Conservation (phyloP, 2,113 vertebrate genomes). For the Nothocercus julius region DNA sequence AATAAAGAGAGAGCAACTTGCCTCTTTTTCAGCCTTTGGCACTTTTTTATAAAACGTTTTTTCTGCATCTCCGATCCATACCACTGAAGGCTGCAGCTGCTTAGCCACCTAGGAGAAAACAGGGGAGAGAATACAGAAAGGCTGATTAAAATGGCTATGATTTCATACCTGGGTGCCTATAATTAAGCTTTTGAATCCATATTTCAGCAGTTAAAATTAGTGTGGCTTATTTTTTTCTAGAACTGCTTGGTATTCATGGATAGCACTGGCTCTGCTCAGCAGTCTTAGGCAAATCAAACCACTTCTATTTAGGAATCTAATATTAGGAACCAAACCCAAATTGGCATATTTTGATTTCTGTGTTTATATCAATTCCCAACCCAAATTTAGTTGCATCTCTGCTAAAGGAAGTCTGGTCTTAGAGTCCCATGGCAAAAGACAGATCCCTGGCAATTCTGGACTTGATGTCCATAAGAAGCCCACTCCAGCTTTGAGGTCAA, state of each 20-base stretch:
- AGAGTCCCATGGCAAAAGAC: neutral
- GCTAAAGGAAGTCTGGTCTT: neutral
- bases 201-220: neutral
- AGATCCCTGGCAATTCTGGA: neutral
- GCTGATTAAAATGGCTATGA: neutral
- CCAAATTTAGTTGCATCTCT: neutral
- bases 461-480: neutral
- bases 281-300: neutral
- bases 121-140: neutral
- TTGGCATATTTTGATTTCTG: neutral
- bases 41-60: constrained; percentile 83
- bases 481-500: neutral
- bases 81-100: constrained; percentile 84
- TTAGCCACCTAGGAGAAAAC: constrained; percentile 80
- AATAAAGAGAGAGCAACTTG: constrained; percentile 18
- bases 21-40: constrained; percentile 72
- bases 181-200: neutral
- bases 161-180: neutral
- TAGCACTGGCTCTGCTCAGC: neutral
- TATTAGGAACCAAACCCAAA: neutral
- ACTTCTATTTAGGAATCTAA: neutral
- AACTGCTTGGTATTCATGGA: neutral
- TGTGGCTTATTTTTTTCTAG: neutral
- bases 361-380: neutral
- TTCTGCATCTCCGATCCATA: constrained; percentile 87